These are phyloP conservation scores for Gandaritis pyraliata DNA, from an alignment of 2,888 invertebrate species.

Conservation along the genomic window DNA sequence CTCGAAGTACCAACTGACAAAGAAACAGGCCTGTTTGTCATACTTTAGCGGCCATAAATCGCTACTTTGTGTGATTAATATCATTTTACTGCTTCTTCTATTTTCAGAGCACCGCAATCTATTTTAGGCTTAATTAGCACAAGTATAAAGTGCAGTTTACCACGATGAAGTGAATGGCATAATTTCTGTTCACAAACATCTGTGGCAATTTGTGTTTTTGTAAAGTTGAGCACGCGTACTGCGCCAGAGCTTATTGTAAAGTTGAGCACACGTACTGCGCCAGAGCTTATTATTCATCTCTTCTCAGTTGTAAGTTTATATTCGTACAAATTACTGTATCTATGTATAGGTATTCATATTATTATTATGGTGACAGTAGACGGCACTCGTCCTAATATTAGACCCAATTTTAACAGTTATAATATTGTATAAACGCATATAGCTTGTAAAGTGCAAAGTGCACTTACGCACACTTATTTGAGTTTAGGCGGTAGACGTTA, in stretches of 20 bases:
- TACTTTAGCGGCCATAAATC: conserved; percentile 28
- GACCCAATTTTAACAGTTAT: too few species aligned
- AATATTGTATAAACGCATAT: too few species aligned
- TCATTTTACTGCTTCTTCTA: conserved; percentile 20
- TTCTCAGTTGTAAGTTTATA: background rate
- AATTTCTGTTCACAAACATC: conserved; percentile 23
- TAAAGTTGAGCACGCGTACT: conserved; percentile 5
- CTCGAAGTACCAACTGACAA: conserved; percentile 21
- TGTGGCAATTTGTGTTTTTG: conserved; percentile 26
- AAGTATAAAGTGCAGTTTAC: conserved; percentile 15
- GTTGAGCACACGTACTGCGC: too few species aligned
- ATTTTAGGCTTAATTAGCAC: conserved; percentile 21
- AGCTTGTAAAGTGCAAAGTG: conserved; percentile 10
- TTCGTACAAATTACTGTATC: too few species aligned
- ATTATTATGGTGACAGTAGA: too few species aligned
- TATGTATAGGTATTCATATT: too few species aligned
- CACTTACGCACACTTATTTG: conserved; percentile 14
- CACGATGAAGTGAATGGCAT: conserved; percentile 11
- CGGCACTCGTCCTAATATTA: too few species aligned
- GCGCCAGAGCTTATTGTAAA: background rate
- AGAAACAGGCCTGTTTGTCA: conserved; percentile 26
- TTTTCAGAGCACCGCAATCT: conserved; percentile 10
- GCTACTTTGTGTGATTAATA: conserved; percentile 32
- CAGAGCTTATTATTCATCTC: too few species aligned
- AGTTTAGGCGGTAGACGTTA: conserved; percentile 7